phyloP scores from a whole-genome alignment of 2,888 invertebrate species.

The Pachycephus smyrnensis region DNA sequence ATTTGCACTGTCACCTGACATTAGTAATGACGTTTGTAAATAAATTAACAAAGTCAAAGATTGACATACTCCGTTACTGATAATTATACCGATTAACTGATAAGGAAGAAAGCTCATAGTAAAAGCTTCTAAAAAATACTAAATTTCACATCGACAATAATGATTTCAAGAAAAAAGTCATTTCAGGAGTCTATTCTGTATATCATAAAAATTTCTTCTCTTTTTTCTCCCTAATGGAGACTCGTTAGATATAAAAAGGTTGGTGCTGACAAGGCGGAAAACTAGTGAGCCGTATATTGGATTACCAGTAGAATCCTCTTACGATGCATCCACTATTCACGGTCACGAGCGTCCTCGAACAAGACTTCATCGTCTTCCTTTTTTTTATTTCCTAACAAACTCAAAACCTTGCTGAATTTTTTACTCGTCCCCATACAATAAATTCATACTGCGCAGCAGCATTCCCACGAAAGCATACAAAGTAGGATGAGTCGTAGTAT shows the following conservation, averaged over 20 bases:
- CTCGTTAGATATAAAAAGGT: neutral
- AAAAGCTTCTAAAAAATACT: no score
- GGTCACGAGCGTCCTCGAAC: neutral
- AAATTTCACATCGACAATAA: no score
- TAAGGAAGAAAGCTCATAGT: neutral
- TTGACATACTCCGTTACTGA: no score
- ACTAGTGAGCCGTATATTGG: constrained; percentile 48
- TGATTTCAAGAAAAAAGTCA: no score
- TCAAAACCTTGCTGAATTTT: neutral
- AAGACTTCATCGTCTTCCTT: neutral
- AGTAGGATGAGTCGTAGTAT: neutral
- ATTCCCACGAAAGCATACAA: neutral
- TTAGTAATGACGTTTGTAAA: neutral
- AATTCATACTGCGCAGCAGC: neutral
- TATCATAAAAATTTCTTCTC: no score
- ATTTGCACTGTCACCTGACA: neutral
- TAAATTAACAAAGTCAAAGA: neutral
- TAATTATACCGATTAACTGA: neutral
- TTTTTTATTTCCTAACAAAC: neutral
- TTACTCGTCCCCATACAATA: neutral
- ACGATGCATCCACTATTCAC: constrained; percentile 38
- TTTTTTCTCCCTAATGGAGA: neutral
- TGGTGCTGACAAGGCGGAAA: neutral
- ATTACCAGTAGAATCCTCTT: constrained; percentile 60
- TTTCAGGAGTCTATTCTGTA: no score